Evolutionary conservation across 2,888 invertebrate species (phyloP).

Genomic region (Abscondita cerata): DNA sequence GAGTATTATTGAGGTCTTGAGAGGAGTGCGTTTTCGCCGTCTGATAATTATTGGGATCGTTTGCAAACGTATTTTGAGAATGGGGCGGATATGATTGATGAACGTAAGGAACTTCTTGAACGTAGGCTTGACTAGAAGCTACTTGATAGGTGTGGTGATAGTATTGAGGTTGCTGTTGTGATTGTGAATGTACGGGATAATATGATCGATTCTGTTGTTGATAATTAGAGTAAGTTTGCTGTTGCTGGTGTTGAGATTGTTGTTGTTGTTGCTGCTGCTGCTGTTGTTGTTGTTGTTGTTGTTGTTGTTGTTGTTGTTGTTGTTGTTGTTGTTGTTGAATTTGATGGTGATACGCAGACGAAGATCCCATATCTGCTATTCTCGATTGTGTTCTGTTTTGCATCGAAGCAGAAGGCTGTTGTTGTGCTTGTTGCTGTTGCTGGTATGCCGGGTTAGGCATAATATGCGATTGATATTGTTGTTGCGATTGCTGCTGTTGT

Average conservation of each 20-base stretch:
- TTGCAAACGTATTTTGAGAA: slow-evolving; percentile 29
- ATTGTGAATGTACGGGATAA: slow-evolving; percentile 44
- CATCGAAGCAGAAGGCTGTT: slow-evolving; percentile 28
- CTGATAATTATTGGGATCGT: slow-evolving; percentile 17
- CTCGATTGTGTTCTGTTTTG: slow-evolving; percentile 30
- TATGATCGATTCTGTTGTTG: slow-evolving; percentile 41
- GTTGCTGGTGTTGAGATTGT: slow-evolving; percentile 22
- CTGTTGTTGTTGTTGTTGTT: slow-evolving; percentile 51
- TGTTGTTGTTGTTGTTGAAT: slow-evolving; percentile 34
- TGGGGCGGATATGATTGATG: slow-evolving; percentile 23
- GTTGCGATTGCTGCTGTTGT: slow-evolving; percentile 33
- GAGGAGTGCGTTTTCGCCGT: slow-evolving; percentile 23
- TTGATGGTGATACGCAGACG: slow-evolving; percentile 49
- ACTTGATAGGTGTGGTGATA: slow-evolving; percentile 33
- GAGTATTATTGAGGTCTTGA: slow-evolving; percentile 24
- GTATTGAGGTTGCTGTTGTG: slow-evolving; percentile 34
- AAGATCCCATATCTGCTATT: slow-evolving; percentile 33
- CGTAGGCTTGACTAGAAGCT: slow-evolving; percentile 32
- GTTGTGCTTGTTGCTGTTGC: slow-evolving; percentile 34
- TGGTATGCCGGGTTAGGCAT: slow-evolving; percentile 13
- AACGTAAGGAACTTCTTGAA: slow-evolving; percentile 29
- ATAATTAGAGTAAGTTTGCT: slow-evolving; percentile 35
- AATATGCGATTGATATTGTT: slow-evolving; percentile 44
- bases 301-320: slow-evolving; percentile 25
- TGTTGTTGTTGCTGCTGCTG: slow-evolving; percentile 48